Evolutionary conservation across 2,113 vertebrate genomes (phyloP), one percentile per base, ranked within the genome.

Genomic region (Genyomyrus donnyi): DNA sequence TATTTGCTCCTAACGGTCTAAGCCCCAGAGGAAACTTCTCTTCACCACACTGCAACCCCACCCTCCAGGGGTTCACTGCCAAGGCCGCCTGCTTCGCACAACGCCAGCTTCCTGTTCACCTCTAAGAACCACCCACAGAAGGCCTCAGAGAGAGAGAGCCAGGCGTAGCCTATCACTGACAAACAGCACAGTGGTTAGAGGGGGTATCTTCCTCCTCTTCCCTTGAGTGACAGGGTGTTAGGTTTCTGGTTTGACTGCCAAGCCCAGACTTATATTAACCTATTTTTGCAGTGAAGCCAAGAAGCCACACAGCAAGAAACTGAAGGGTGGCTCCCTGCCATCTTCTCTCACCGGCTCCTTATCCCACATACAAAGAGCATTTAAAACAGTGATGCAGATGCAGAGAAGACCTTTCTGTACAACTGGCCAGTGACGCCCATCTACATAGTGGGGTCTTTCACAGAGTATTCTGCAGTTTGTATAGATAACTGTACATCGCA

Each of bases 91-190:
- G 11, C 90, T 90, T 89, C 52, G 91, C 91, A 91, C 90, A 90
- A 93, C 94, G 92, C 93, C 93, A 53, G 93, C 95, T 97, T 97
- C 95, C 95, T 96, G 93, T 95, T 96, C 94, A 95, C 93, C 95
- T 95, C 85, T 35, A 53, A 53, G 49, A 87, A 87, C 49, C 45
- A 87, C 45, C 49, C 50, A 88, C 88, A 91, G 91, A 92, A 58
- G 88, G 91, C 48, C 77, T 46, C 3, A 50, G 49, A 42, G 50
- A n/a, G 58, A 66, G 66, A 31, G 17, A 56, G 48, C 11, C 24
- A 58, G 42, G 3, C 85, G 92, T 91, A 91, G 91, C 92, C 93
- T 92, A 93, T 94, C 90, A 92, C 92, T 90, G 93, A 92, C 91
- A 91, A 0, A 92, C 93, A 89, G 91, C 92, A 91, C 91, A 91